A percentile compares a stretch with the other conserved stretches of the same genome.
These are phyloP conservation scores for Parascotia fuliginaria DNA, from an alignment of 2,888 invertebrate genomes.

Conservation along the genomic window DNA sequence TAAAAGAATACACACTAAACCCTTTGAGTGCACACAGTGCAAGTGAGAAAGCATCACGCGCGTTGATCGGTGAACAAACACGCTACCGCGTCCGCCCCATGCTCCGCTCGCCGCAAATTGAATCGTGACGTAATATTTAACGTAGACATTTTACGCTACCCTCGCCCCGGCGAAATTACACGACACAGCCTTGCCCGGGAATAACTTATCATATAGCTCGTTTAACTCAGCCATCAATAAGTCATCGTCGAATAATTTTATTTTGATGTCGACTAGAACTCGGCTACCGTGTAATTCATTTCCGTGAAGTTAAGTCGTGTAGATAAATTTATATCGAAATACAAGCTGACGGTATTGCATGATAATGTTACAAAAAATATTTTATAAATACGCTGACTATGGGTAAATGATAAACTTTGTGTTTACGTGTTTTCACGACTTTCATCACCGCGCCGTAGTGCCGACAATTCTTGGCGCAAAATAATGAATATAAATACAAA, in stretches of 20 bases:
- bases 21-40: conserved; percentile 20
- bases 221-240: conserved; percentile 63
- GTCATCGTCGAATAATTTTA: conserved; percentile 58
- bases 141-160: conserved; percentile 57
- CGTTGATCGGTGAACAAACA: conserved; percentile 39
- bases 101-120: conserved; percentile 54
- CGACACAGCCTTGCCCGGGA: conserved; percentile 54
- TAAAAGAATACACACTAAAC: conserved; percentile 16
- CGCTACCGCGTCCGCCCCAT: conserved; percentile 38
- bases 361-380: conserved; percentile 18
- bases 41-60: conserved; percentile 10
- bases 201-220: conserved; percentile 64
- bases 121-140: conserved; percentile 63
- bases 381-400: conserved; percentile 21
- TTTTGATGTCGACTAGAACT: conserved; percentile 54
- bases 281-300: conserved; percentile 48
- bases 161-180: conserved; percentile 52
- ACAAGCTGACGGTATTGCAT: conserved; percentile 23
- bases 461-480: conserved; percentile 4
- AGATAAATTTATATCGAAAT: conserved; percentile 36
- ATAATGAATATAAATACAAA: conserved; percentile 6
- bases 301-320: conserved; percentile 44
- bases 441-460: conserved; percentile 11
- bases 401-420: conserved; percentile 8
- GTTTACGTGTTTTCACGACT: conserved; percentile 7